Conservation (phyloP, 1,140 invertebrate genomes). For the Anagrus nilaparvatae region DNA sequence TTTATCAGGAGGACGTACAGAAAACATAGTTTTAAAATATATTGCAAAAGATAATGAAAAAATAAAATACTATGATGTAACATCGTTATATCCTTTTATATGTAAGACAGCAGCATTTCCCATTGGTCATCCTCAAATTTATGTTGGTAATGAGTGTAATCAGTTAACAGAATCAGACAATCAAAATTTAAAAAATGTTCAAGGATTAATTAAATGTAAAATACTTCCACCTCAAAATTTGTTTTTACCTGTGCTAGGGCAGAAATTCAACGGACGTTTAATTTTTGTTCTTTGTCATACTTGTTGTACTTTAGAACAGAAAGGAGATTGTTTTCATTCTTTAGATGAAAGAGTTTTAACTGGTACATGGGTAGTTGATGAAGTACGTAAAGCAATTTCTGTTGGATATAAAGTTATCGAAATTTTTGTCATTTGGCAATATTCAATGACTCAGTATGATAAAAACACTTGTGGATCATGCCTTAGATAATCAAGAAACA, state of each 20-base stretch:
- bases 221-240: slow-evolving; percentile 26
- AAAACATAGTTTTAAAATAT: slow-evolving; percentile 24
- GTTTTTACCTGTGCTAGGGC: slow-evolving; percentile 27
- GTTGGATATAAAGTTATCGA: slow-evolving; percentile 30
- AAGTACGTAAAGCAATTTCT: slow-evolving; percentile 30
- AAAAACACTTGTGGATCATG: slow-evolving; percentile 12
- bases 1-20: slow-evolving; percentile 32
- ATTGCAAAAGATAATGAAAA: slow-evolving; percentile 22
- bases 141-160: slow-evolving; percentile 15
- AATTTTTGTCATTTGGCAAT: slow-evolving; percentile 33
- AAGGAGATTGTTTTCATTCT: slow-evolving; percentile 1
- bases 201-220: slow-evolving; percentile 23
- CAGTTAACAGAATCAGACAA: background rate
- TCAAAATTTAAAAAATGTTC: slow-evolving; percentile 10
- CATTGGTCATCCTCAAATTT: slow-evolving; percentile 29
- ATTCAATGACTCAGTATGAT: slow-evolving; percentile 18
- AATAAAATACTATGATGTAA: slow-evolving; percentile 31
- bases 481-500: no score
- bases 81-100: slow-evolving; percentile 27
- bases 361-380: slow-evolving; percentile 33
- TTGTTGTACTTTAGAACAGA: slow-evolving; percentile 13
- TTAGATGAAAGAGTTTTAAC: slow-evolving; percentile 24
- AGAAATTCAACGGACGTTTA: slow-evolving; percentile 22
- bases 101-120: slow-evolving; percentile 26
- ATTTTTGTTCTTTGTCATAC: slow-evolving; percentile 27